Percentiles rank a stretch among this genome's conserved stretches.
Evolutionary conservation across 2,797 vertebrate species (phyloP).

Genomic region (Crax fasciolata): DNA sequence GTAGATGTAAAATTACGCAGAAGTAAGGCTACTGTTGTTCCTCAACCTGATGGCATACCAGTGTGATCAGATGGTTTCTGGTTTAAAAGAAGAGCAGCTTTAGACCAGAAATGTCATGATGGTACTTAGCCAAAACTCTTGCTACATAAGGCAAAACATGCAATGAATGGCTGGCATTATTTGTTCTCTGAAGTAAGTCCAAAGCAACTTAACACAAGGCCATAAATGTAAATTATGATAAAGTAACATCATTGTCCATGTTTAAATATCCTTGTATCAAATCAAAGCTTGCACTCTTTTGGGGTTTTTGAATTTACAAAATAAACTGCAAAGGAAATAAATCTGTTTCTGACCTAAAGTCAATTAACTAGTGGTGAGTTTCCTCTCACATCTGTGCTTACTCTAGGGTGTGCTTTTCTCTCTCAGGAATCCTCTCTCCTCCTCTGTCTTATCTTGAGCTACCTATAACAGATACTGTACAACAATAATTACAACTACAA

Average conservation of each 20-base stretch:
- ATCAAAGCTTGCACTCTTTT: not conserved
- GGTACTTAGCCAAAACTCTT: not conserved
- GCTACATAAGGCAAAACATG: not conserved
- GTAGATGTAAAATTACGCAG: not conserved
- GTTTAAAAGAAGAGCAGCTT: not conserved
- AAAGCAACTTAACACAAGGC: not conserved
- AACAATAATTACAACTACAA: not conserved
- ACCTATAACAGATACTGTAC: not conserved
- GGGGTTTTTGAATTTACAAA: constrained; percentile 3
- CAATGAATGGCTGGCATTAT: not conserved
- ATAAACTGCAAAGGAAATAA: constrained; percentile 3
- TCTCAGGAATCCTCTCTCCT: not conserved
- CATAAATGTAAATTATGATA: not conserved
- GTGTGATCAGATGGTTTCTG: not conserved
- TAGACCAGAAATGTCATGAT: not conserved
- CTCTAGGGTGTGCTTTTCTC: not conserved
- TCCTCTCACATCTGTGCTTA: not conserved
- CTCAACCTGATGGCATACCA: not conserved
- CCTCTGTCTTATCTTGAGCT: not conserved
- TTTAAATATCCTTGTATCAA: not conserved
- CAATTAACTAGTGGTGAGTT: not conserved
- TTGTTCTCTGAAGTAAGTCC: constrained; percentile 3
- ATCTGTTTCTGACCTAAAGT: not conserved
- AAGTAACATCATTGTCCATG: not conserved
- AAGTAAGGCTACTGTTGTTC: not conserved